phyloP scores from a whole-genome alignment of 2,113 vertebrate species.

The Copsychus sechellarum region DNA sequence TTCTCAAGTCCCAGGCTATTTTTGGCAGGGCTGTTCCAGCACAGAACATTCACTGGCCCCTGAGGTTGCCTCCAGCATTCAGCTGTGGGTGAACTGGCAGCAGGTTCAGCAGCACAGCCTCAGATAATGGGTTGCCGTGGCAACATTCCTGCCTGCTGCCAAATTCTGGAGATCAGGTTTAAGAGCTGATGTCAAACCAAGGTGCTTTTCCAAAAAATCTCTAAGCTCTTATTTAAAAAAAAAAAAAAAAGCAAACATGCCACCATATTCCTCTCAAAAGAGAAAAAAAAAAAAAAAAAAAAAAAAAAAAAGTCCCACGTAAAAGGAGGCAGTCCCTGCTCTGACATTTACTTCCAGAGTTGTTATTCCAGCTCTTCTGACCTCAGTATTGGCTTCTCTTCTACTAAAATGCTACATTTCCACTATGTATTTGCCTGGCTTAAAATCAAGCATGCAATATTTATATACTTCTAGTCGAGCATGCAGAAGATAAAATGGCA shows the following conservation, averaged over 20 bases:
- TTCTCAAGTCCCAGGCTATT: not conserved
- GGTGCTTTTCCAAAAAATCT: constrained; percentile 12
- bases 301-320: not conserved
- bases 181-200: constrained; percentile 36
- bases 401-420: not conserved
- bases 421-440: not conserved
- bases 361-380: not conserved
- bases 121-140: constrained; percentile 23
- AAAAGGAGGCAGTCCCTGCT: not conserved
- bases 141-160: constrained; percentile 39
- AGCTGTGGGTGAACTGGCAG: constrained; percentile 1
- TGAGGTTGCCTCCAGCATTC: constrained; percentile 19
- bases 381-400: not conserved
- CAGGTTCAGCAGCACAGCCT: not conserved
- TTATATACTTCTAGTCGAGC: not conserved
- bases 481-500: not conserved
- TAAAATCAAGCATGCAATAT: not conserved
- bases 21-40: not conserved
- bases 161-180: constrained; percentile 32
- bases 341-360: not conserved
- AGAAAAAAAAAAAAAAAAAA: not conserved
- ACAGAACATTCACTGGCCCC: not conserved
- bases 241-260: not conserved
- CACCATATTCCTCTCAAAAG: not conserved
- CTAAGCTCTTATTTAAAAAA: not conserved